Evolutionary conservation across 2,797 vertebrate species (phyloP), one percentile per base, ranked within the genome.

Genomic region (Octomys mimax): DNA sequence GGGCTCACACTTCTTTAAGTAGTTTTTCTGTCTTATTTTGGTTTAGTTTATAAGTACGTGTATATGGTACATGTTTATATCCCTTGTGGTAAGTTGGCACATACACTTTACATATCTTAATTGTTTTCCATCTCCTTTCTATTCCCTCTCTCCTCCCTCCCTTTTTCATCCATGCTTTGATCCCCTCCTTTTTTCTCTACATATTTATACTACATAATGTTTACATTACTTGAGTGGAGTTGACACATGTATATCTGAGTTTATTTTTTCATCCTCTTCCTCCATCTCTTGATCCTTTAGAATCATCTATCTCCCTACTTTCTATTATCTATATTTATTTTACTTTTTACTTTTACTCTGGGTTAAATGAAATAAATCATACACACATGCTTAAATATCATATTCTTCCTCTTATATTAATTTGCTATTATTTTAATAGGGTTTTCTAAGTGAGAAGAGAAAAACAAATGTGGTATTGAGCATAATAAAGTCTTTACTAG

Each of bases 381-480:
- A 46, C 6, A 46, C 24, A 46, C 6, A 46, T 49, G 36, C 6
- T 46, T 77, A 28, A 77, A 46, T 28, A 77, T 7, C 39, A 77
- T 49, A 46, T 77, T 77, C 5, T 77, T 49, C 46, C 42, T 46
- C 71, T 77, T 46, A 77, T 77, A 77, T 46, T 26, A 31, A 26
- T 46, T 85, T 94, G 49, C 5, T 94, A 71, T 70, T 92, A 89
- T 71, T 88, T 92, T 71, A 85, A 85, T 80, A 70, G 13, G 8
- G 6, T 83, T 83, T 91, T 78, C 87, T 77, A 64, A 95, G 46
- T 24, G 42, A 59, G n/a, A 89, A 84, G 28, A 96, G 10, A 88
- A 94, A 88, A 95, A 21, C 54, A 8, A 61, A 68, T 46, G 28
- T 68, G 31, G 28, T 81, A 22, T 66, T 89, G 82, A 91, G n/a